A percentile compares a stretch with the other conserved stretches of the same genome.
Evolutionary conservation across 2,113 vertebrate species (phyloP).

Genomic region (Neomonachus schauinslandi): DNA sequence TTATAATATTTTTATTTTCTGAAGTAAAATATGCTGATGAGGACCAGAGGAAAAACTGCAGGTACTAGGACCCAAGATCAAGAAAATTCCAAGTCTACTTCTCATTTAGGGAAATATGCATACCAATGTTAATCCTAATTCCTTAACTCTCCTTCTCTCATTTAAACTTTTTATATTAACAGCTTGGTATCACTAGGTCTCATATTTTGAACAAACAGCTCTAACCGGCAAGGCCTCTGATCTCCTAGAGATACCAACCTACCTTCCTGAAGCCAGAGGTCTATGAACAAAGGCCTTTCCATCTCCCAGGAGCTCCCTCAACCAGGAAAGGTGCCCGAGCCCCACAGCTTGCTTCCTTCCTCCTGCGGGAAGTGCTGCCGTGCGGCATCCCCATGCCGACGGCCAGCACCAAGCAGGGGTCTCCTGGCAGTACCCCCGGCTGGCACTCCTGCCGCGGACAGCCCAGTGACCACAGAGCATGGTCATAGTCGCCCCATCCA

Average conservation of each 20-base stretch:
- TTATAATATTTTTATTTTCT: neutral
- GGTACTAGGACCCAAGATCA: neutral
- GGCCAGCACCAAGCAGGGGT: neutral
- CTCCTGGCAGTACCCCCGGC: neutral
- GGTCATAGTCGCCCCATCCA: neutral
- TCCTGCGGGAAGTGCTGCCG: accelerated
- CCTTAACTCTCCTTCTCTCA: neutral
- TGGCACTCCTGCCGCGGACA: neutral
- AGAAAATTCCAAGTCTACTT: neutral
- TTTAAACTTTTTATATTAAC: neutral
- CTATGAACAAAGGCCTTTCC: neutral
- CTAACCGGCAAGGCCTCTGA: neutral
- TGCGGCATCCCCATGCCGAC: accelerated
- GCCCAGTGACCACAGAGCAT: neutral
- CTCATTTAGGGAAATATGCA: neutral
- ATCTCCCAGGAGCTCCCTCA: neutral
- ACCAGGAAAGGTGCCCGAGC: neutral
- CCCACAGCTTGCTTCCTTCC: neutral
- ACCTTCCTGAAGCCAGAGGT: neutral
- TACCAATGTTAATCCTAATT: neutral
- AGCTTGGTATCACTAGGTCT: neutral
- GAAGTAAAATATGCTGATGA: neutral
- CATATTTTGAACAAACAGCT: neutral
- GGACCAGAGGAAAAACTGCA: neutral
- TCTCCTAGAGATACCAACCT: neutral